Evolutionary conservation across 2,113 vertebrate species (phyloP).

Genomic region (Romanogobio albipinnatus): DNA sequence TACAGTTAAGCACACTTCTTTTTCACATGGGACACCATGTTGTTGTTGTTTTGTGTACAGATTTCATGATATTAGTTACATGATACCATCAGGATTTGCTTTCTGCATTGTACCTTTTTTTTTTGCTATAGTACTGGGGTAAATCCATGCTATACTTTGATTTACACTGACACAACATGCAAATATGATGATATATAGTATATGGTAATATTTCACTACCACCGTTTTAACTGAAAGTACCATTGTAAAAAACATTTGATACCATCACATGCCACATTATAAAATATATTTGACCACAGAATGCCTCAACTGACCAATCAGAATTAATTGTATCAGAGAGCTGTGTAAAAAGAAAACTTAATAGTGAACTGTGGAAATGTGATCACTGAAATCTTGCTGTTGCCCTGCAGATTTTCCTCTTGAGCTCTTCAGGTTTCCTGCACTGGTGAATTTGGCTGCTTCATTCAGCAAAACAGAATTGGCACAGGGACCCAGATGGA

Average conservation of each 20-base stretch:
- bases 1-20: background rate
- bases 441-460: background rate
- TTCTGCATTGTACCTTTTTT: background rate
- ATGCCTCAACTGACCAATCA: background rate
- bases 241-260: background rate
- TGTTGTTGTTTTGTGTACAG: no score
- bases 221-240: background rate
- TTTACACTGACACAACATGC: background rate
- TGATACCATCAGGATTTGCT: no score
- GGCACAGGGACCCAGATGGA: background rate
- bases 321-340: background rate
- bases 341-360: background rate
- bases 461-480: conserved; percentile 5
- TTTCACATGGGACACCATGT: background rate
- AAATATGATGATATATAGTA: background rate
- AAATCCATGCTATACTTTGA: background rate
- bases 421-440: conserved; percentile 1
- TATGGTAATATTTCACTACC: background rate
- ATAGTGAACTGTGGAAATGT: background rate
- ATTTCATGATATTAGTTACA: no score
- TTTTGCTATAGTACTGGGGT: background rate
- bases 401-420: background rate
- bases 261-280: background rate
- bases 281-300: background rate
- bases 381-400: background rate